Conservation (phyloP, 2,113 vertebrate species). For the Laterallus jamaicensis region DNA sequence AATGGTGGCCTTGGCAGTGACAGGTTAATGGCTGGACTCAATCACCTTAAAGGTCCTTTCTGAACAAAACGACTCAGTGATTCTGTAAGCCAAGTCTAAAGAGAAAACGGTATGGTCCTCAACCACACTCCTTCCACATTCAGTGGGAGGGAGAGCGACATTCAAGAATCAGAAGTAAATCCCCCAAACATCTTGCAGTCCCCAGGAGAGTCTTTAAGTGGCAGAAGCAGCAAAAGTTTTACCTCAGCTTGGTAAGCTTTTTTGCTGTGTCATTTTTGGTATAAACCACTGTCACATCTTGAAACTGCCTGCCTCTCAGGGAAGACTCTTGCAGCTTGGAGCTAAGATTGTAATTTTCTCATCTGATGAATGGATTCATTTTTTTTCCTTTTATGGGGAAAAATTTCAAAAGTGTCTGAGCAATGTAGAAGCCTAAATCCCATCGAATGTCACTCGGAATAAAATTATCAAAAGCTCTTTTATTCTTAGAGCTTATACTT, state of each 20-base stretch:
- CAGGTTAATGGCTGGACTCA: no score
- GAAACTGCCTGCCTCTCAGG: not conserved
- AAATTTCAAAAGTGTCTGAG: constrained; percentile 41
- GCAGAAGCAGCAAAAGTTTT: not conserved
- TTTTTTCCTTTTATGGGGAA: constrained; percentile 29
- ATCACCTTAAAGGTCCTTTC: no score
- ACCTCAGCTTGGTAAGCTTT: not conserved
- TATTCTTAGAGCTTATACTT: constrained; percentile 63
- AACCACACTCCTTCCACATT: accelerated
- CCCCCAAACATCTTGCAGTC: not conserved
- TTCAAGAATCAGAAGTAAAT: not conserved
- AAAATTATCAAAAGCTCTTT: constrained; percentile 62
- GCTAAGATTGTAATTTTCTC: constrained; percentile 19
- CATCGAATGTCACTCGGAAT: constrained; percentile 44
- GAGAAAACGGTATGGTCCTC: not conserved
- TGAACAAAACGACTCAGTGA: no score
- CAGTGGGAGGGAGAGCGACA: not conserved
- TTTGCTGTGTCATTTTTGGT: constrained; percentile 35
- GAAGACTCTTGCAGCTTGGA: not conserved
- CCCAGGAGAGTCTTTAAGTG: not conserved
- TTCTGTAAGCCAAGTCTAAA: not conserved
- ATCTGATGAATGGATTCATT: constrained; percentile 38
- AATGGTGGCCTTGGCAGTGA: no score
- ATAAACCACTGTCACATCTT: not conserved
- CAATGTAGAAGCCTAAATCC: constrained; percentile 35